phyloP scores from a whole-genome alignment of 2,797 vertebrate species.

The Calcarius lapponicus region DNA sequence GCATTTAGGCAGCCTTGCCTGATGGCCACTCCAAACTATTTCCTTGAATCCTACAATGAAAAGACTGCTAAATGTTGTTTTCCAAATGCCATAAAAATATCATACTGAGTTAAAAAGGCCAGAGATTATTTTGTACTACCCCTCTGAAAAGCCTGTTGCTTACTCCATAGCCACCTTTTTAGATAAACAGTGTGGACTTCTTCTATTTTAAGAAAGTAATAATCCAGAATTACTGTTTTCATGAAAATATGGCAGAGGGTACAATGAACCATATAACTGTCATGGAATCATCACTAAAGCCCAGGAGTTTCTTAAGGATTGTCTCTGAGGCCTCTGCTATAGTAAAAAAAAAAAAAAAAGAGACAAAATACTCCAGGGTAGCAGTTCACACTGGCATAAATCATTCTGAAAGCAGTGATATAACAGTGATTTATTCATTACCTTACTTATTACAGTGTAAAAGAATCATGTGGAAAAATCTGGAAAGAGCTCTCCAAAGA shows the following conservation, averaged over 20 bases:
- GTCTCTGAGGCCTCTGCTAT: neutral
- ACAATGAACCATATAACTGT: neutral
- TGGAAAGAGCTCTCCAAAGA: conserved; percentile 13
- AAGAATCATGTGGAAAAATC: conserved; percentile 1
- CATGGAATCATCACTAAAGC: neutral
- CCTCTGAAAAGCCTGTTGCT: neutral
- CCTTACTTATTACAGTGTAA: conserved; percentile 17
- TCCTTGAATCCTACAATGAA: neutral
- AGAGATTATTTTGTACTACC: neutral
- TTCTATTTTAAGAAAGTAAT: neutral
- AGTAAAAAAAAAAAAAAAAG: neutral
- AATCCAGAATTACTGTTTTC: neutral
- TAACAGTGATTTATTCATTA: conserved; percentile 25
- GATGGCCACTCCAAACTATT: neutral
- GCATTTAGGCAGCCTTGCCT: neutral
- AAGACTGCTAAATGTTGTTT: neutral
- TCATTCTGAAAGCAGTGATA: neutral
- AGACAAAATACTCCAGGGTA: neutral
- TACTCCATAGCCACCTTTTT: neutral
- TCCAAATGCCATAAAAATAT: neutral
- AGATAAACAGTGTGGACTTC: neutral
- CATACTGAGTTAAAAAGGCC: neutral
- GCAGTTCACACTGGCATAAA: neutral
- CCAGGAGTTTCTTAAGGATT: neutral
- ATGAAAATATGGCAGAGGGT: neutral